Percentiles rank a stretch among this genome's conserved stretches.
phyloP scores from a whole-genome alignment of 92 coral and sea anemone species.

The Meandrina meandrites region DNA sequence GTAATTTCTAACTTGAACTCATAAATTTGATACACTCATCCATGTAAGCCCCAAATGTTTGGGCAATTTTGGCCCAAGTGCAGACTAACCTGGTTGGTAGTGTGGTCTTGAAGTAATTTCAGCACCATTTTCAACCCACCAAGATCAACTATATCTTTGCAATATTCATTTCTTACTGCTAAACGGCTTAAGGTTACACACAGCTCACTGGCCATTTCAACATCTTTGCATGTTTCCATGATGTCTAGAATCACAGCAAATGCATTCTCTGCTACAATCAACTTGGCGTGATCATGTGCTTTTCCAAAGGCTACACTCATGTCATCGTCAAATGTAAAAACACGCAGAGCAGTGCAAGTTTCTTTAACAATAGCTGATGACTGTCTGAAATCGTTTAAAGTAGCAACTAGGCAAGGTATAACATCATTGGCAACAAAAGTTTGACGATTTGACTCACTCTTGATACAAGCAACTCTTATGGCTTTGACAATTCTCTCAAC shows the following conservation, averaged over 20 bases:
- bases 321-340: slow-evolving; percentile 86
- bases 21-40: too few relatives aligned
- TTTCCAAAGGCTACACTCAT: slow-evolving; percentile 90
- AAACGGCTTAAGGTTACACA: slow-evolving; percentile 79
- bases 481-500: slow-evolving; percentile 53
- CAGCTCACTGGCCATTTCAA: slow-evolving; percentile 67
- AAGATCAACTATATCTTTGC: slow-evolving; percentile 82
- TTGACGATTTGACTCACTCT: slow-evolving; percentile 86
- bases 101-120: slow-evolving; percentile 66
- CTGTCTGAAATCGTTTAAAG: slow-evolving; percentile 50
- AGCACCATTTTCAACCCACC: slow-evolving; percentile 78
- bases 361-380: slow-evolving; percentile 50
- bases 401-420: slow-evolving; percentile 62
- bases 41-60: too few relatives aligned
- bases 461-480: slow-evolving; percentile 61
- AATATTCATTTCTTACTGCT: slow-evolving; percentile 82
- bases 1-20: too few relatives aligned
- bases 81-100: slow-evolving; percentile 62
- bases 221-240: slow-evolving; percentile 48
- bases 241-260: slow-evolving; percentile 59
- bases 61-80: too few relatives aligned
- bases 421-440: slow-evolving; percentile 71
- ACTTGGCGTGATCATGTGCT: slow-evolving; percentile 90
- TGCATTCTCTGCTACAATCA: slow-evolving; percentile 82
- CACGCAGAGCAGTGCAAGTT: slow-evolving; percentile 73